Conservation (phyloP, 2,888 invertebrate species). For the Tethea ocularis region DNA sequence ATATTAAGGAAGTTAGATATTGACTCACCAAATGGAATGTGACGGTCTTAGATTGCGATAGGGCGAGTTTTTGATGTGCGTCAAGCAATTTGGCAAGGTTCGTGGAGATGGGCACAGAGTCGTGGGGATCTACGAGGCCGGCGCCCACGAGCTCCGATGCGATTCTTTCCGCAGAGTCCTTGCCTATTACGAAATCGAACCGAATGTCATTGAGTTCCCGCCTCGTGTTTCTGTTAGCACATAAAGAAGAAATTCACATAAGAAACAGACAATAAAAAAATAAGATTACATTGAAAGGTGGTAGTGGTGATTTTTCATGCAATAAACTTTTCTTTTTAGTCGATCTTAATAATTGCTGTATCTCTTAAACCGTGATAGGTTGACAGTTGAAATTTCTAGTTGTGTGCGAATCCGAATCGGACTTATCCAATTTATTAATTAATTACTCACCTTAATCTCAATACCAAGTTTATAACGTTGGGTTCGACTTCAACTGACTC, state of each 20-base stretch:
- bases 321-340: no score
- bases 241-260: not conserved
- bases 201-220: slow-evolving; percentile 98
- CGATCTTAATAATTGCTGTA: no score
- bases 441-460: slow-evolving; percentile 88
- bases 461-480: slow-evolving; percentile 88
- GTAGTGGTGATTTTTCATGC: no score
- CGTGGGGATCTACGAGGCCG: slow-evolving; percentile 92
- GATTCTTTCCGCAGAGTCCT: slow-evolving; percentile 96
- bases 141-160: slow-evolving; percentile 97
- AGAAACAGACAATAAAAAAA: no score
- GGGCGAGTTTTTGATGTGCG: slow-evolving; percentile 19
- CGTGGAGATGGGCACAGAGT: slow-evolving; percentile 57
- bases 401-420: no score
- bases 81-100: slow-evolving; percentile 59
- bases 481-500: slow-evolving; percentile 20
- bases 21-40: slow-evolving; percentile 70
- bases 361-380: no score
- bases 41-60: slow-evolving; percentile 37
- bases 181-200: slow-evolving; percentile 96
- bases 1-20: not conserved
- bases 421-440: not conserved
- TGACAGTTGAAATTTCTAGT: no score
- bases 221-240: slow-evolving; percentile 88
- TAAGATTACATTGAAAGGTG: no score